These are phyloP conservation scores for Arge pagana DNA, from an alignment of 2,888 invertebrate genomes.

Conservation along the genomic window DNA sequence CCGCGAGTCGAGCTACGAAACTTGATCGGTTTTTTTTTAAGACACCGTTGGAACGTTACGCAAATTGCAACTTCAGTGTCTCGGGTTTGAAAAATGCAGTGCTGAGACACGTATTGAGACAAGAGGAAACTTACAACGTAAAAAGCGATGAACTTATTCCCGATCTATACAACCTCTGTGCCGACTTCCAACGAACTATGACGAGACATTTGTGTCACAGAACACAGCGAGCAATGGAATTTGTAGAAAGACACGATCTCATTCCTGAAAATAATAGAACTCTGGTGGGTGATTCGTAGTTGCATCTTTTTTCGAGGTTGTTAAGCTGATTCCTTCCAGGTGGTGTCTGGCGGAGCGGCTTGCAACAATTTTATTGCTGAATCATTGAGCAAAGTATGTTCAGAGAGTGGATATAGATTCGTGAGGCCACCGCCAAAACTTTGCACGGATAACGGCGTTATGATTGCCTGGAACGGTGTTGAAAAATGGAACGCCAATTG, in stretches of 20 bases:
- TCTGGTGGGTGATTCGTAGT: slow-evolving; percentile 59
- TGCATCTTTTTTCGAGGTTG: slow-evolving; percentile 1
- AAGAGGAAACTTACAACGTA: slow-evolving; percentile 66
- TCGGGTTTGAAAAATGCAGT: slow-evolving; percentile 76
- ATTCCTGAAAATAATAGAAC: slow-evolving; percentile 65
- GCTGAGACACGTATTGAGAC: slow-evolving; percentile 60
- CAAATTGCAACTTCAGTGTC: slow-evolving; percentile 91
- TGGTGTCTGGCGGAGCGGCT: slow-evolving; percentile 96
- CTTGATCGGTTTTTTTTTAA: slow-evolving; percentile 70
- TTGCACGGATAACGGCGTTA: slow-evolving; percentile 97
- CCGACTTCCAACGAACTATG: slow-evolving; percentile 76
- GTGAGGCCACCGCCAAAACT: slow-evolving; percentile 79
- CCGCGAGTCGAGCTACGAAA: slow-evolving; percentile 72
- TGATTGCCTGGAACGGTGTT: slow-evolving; percentile 99
- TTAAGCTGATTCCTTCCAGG: no score
- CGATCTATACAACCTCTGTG: slow-evolving; percentile 80
- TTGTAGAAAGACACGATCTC: slow-evolving; percentile 65
- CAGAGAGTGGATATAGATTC: slow-evolving; percentile 67
- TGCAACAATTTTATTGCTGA: slow-evolving; percentile 82
- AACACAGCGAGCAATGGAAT: slow-evolving; percentile 83
- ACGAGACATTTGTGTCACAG: slow-evolving; percentile 81
- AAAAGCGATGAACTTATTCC: slow-evolving; percentile 75
- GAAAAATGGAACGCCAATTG: slow-evolving; percentile 69
- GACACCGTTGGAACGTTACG: slow-evolving; percentile 65
- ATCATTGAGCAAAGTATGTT: slow-evolving; percentile 71